Evolutionary conservation across 2,888 invertebrate genomes (phyloP), one percentile per base, ranked within the genome.

Genomic region (Xestia sexstrigata): DNA sequence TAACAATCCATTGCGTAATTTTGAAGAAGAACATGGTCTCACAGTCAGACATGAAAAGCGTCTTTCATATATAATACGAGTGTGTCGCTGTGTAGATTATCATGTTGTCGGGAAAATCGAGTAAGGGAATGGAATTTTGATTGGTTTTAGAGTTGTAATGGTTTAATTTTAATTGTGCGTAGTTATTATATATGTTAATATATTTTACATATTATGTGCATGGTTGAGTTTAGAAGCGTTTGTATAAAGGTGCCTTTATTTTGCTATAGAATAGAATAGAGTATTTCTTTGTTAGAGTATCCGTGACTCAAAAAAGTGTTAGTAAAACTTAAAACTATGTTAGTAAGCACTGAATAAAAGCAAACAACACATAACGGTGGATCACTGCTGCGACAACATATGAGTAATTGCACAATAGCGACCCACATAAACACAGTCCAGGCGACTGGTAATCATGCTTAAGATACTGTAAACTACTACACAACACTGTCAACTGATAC

Each of bases 101-200:
- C 35, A 45, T 74, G 52, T 74, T 45, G 66, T 63, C 71, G 78
- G 26, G 26, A 30, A 52, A 17, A 6, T 8, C 26, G 66, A 45
- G 45, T 26, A 6, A 30, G 23, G 52, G 70, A 39, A 26, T 23
- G 26, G 63, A 70, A 70, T 71, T 68, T 68, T 70, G 39, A 81
- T 74, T 58, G 23, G 35, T 67, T 66, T 58, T n/a, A 26, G 35
- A 42, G 26, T 58, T 74, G 73, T 85, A 65, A 80, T 60, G 39
- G 49, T 52, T 55, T 45, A 8, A 63, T 58, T 78, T 35, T 23
- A 58, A 7, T 55, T 62, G 1, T 49, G 11, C 9, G 17, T 45
- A n/a, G 39, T n/a, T 68, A 52, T 39, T 5, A 15, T 6, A 1
- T n/a, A 66, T 42, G n/a, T n/a, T n/a, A n/a, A n/a, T n/a, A n/a